Evolutionary conservation across 92 coral and sea anemone species (phyloP).

Genomic region (Epizoanthus ramosus): DNA sequence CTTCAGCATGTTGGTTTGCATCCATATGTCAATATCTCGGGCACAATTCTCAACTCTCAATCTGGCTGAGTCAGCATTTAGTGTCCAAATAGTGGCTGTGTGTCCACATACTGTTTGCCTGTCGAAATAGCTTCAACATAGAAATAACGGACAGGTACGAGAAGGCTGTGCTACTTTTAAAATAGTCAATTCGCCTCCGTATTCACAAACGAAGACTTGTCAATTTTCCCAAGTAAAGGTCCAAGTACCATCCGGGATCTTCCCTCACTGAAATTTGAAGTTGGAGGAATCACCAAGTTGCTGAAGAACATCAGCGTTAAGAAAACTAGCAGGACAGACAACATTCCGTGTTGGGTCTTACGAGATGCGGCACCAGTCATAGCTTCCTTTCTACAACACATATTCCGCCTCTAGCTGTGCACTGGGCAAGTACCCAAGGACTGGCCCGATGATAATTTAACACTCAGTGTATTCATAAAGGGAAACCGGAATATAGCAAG

Average conservation of each 20-base stretch:
- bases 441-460: neutral
- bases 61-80: no score
- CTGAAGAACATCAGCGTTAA: conserved; percentile 25
- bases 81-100: no score
- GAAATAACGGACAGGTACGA: conserved; percentile 36
- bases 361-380: conserved; percentile 10
- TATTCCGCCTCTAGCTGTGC: conserved; percentile 4
- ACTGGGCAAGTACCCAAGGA: conserved; percentile 4
- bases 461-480: no score
- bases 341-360: conserved; percentile 27
- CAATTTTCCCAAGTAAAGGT: conserved; percentile 19
- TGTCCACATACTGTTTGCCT: no score
- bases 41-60: no score
- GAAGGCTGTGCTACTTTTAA: conserved; percentile 39
- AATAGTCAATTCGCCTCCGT: conserved; percentile 24
- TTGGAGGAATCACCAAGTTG: conserved; percentile 33
- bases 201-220: conserved; percentile 38
- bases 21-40: no score
- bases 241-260: conserved; percentile 6
- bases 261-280: neutral
- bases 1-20: no score
- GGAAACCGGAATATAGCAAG: no score
- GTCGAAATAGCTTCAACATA: no score
- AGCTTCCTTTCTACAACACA: conserved; percentile 37
- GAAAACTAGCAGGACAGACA: conserved; percentile 37